A percentile compares a stretch with the other conserved stretches of the same genome.
Evolutionary conservation across 1,140 invertebrate genomes (phyloP).

Genomic region (Heliconius hewitsoni): DNA sequence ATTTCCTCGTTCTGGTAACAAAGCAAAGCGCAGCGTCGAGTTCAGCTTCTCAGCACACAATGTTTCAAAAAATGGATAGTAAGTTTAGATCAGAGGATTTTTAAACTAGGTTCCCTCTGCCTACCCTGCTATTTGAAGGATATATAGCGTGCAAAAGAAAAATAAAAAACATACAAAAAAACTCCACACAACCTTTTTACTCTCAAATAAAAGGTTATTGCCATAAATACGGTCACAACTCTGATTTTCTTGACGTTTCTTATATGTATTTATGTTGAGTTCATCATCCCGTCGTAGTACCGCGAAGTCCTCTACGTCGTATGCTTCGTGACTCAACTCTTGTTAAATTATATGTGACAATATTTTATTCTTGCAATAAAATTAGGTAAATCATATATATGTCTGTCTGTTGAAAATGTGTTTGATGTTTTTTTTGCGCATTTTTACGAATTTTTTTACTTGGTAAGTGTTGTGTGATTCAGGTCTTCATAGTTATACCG

Average conservation of each 20-base stretch:
- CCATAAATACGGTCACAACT: not conserved
- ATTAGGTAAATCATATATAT: not conserved
- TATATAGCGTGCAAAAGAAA: too few relatives aligned
- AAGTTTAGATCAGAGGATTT: too few relatives aligned
- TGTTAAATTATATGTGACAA: conserved; percentile 6
- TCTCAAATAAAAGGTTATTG: not conserved
- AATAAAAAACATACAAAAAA: not conserved
- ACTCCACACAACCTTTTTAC: not conserved
- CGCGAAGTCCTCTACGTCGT: conserved; percentile 10
- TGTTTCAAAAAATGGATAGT: too few relatives aligned
- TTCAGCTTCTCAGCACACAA: too few relatives aligned
- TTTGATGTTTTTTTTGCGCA: not conserved
- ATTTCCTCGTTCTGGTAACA: too few relatives aligned
- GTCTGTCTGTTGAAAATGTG: not conserved
- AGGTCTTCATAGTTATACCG: not conserved
- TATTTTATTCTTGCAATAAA: not conserved
- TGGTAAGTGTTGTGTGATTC: not conserved
- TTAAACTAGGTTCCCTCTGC: too few relatives aligned
- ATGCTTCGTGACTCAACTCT: conserved; percentile 12
- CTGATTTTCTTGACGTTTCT: not conserved
- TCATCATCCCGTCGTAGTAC: conserved; percentile 19
- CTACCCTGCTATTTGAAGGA: too few relatives aligned
- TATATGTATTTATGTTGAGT: not conserved
- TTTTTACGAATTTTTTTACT: not conserved
- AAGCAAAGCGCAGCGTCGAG: too few relatives aligned